A percentile compares a stretch with the other conserved stretches of the same genome.
Evolutionary conservation across 2,113 vertebrate genomes (phyloP).

Genomic region (Edolisoma coerulescens): DNA sequence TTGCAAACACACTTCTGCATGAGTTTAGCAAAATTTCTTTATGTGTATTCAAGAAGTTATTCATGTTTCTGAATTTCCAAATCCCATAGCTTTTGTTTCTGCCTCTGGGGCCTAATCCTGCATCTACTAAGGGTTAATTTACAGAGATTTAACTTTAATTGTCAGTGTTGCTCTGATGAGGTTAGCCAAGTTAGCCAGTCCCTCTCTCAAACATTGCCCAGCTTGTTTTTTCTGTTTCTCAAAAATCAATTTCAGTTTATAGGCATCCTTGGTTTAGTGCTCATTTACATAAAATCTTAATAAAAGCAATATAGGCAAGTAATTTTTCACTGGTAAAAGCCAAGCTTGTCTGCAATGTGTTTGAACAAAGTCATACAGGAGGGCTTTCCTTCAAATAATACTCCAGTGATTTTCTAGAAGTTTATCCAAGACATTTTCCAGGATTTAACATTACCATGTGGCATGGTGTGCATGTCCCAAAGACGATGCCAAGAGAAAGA

Average conservation of each 20-base stretch:
- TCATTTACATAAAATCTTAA: constrained; percentile 1
- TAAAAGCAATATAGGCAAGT: background rate
- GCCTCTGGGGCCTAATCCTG: background rate
- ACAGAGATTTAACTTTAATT: background rate
- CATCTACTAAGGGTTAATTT: background rate
- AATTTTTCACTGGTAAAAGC: background rate
- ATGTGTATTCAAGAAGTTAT: background rate
- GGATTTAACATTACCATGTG: background rate
- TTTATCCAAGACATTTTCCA: background rate
- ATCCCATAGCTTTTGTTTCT: background rate
- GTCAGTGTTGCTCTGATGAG: background rate
- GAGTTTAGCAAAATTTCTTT: background rate
- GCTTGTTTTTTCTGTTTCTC: background rate
- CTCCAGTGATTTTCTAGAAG: background rate
- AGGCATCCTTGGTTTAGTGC: background rate
- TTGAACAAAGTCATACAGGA: background rate
- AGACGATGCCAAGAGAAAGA: background rate
- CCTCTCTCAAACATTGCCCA: background rate
- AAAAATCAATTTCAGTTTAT: background rate
- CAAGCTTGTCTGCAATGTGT: background rate
- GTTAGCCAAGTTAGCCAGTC: background rate
- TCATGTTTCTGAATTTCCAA: background rate
- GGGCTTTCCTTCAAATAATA: background rate
- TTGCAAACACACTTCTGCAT: background rate
- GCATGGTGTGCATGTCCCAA: background rate